Conservation (phyloP, 1,140 invertebrate genomes). For the Lepidostoma basale region DNA sequence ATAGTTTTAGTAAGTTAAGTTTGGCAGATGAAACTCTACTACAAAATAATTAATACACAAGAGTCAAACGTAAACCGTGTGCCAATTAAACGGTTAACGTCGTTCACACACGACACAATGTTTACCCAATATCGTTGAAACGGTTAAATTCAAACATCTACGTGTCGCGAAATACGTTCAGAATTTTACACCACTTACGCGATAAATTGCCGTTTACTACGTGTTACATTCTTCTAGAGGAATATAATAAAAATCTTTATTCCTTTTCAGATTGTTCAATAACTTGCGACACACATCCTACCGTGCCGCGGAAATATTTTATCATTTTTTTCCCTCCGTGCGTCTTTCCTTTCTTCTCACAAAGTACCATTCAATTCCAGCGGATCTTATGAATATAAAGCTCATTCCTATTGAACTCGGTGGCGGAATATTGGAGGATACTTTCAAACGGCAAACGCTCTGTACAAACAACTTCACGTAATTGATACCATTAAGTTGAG, state of each 20-base stretch:
- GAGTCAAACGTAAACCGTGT: no score
- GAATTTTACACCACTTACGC: background rate
- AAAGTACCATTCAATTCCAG: background rate
- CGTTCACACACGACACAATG: no score
- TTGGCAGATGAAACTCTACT: no score
- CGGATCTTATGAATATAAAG: background rate
- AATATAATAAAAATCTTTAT: slow-evolving; percentile 1
- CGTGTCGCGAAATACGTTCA: background rate
- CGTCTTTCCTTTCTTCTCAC: background rate
- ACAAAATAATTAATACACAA: no score
- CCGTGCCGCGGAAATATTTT: background rate
- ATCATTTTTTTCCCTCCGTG: background rate
- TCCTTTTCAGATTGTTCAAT: background rate
- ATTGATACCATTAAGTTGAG: background rate
- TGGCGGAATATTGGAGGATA: no score
- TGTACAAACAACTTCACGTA: background rate
- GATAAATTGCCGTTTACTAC: background rate
- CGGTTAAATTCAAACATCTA: background rate
- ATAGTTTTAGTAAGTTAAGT: no score
- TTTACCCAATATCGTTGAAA: no score
- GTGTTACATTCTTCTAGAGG: background rate
- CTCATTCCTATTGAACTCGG: no score
- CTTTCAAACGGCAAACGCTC: no score
- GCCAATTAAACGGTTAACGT: no score
- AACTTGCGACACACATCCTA: background rate